phyloP scores from a whole-genome alignment of 1,140 invertebrate species.

The Micrasema longulum region DNA sequence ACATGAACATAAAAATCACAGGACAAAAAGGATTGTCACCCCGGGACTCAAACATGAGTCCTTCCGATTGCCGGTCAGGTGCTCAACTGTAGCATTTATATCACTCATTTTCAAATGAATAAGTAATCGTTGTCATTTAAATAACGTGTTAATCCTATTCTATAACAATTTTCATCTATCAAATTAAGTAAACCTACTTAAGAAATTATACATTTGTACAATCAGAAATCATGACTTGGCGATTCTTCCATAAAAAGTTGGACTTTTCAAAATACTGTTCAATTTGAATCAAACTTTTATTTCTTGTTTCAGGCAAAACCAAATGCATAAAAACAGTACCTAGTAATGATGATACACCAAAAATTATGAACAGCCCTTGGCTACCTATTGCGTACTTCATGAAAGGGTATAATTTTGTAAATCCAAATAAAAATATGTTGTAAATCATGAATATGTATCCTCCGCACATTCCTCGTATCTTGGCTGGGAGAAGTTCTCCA shows the following conservation, averaged over 20 bases:
- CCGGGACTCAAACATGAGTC: too few species aligned
- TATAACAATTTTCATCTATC: too few species aligned
- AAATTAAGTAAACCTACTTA: too few species aligned
- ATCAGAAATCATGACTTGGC: too few species aligned
- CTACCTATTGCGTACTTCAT: slow-evolving; percentile 71
- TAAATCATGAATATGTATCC: slow-evolving; percentile 78
- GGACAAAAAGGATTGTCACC: too few species aligned
- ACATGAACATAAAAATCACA: too few species aligned
- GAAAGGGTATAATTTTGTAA: slow-evolving; percentile 79
- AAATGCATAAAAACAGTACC: slow-evolving; percentile 77
- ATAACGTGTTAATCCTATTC: too few species aligned
- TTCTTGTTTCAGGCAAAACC: slow-evolving; percentile 86
- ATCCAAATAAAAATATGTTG: slow-evolving; percentile 75
- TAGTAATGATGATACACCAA: slow-evolving; percentile 75
- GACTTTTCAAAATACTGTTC: slow-evolving; percentile 80
- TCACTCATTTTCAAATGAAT: too few species aligned
- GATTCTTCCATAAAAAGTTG: slow-evolving; percentile 74
- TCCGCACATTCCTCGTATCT: slow-evolving; percentile 73
- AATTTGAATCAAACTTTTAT: slow-evolving; percentile 81
- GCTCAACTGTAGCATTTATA: too few species aligned
- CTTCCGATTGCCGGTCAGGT: too few species aligned
- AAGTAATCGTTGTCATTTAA: too few species aligned
- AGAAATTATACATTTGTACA: too few species aligned
- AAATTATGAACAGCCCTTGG: slow-evolving; percentile 75
- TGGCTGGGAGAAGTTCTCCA: slow-evolving; percentile 77